Evolutionary conservation across 2,797 vertebrate species (phyloP).

Genomic region (Gallirallus australis): DNA sequence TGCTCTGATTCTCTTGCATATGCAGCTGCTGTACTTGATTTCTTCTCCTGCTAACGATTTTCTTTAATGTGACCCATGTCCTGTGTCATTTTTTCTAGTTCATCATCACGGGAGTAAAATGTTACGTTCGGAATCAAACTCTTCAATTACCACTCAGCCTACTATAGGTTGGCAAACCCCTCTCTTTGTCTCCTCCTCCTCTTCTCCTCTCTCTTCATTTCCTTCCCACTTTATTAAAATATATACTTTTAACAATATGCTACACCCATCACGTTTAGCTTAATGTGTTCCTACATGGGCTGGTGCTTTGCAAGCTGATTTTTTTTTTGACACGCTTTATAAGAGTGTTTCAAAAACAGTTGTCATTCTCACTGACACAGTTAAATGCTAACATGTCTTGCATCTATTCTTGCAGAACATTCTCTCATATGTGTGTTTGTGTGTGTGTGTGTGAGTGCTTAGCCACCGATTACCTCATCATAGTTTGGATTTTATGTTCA

Average conservation of each 20-base stretch:
- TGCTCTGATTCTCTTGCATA: constrained; percentile 72
- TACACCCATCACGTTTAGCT: constrained; percentile 76
- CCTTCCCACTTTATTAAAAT: constrained; percentile 80
- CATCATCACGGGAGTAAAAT: constrained; percentile 99
- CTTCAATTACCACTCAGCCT: constrained; percentile 99
- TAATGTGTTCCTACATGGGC: constrained; percentile 75
- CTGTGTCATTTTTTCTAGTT: constrained; percentile 96
- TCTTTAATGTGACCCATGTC: constrained; percentile 87
- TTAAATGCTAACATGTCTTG: constrained; percentile 71
- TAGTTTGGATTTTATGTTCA: constrained; percentile 74
- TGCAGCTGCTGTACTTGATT: constrained; percentile 80
- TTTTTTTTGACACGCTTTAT: constrained; percentile 38
- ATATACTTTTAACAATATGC: constrained; percentile 72
- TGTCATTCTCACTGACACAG: constrained; percentile 42
- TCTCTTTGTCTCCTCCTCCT: constrained; percentile 84
- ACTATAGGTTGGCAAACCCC: constrained; percentile 99
- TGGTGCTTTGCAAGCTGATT: constrained; percentile 76
- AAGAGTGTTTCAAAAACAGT: constrained; percentile 64
- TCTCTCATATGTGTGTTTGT: constrained; percentile 50
- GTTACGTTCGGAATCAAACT: constrained; percentile 99
- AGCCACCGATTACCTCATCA: constrained; percentile 55
- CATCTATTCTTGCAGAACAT: constrained; percentile 53
- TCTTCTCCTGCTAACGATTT: constrained; percentile 87
- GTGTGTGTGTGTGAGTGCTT: constrained; percentile 62
- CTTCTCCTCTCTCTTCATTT: constrained; percentile 75